phyloP scores from a whole-genome alignment of 2,113 vertebrate species.

The Mungos mungo region DNA sequence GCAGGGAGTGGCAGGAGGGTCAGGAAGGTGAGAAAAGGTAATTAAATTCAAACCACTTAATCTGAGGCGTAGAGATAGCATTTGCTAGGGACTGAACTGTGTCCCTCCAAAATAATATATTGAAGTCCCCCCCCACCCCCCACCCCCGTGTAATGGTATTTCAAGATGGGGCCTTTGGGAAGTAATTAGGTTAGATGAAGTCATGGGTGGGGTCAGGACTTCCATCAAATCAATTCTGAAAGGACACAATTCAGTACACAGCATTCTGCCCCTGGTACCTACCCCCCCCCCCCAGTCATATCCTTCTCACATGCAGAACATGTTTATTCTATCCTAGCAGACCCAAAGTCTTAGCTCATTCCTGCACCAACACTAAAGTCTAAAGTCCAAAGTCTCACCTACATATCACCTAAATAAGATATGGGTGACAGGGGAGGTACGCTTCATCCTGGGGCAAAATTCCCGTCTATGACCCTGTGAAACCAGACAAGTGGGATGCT shows the following conservation, averaged over 20 bases:
- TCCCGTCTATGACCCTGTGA: background rate
- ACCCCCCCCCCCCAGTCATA: background rate
- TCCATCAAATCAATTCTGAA: background rate
- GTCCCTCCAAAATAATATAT: background rate
- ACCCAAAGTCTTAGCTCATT: background rate
- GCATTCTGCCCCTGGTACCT: background rate
- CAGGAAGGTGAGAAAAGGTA: background rate
- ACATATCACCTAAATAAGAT: background rate
- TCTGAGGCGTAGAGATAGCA: background rate
- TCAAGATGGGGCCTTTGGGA: background rate
- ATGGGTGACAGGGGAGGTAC: background rate
- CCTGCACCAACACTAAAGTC: background rate
- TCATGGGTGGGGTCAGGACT: background rate
- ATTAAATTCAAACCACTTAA: slow-evolving; percentile 26
- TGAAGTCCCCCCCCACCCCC: background rate
- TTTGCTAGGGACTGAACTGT: background rate
- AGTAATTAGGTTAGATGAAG: too few relatives aligned
- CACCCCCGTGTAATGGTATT: background rate
- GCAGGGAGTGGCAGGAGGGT: background rate
- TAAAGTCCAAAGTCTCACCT: background rate
- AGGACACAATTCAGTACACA: background rate
- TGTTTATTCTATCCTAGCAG: background rate
- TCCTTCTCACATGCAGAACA: slow-evolving; percentile 16
- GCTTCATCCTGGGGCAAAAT: slow-evolving; percentile 1
- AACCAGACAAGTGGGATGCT: background rate